phyloP scores from a whole-genome alignment of 2,797 vertebrate species.

The Centropyge bicolor region DNA sequence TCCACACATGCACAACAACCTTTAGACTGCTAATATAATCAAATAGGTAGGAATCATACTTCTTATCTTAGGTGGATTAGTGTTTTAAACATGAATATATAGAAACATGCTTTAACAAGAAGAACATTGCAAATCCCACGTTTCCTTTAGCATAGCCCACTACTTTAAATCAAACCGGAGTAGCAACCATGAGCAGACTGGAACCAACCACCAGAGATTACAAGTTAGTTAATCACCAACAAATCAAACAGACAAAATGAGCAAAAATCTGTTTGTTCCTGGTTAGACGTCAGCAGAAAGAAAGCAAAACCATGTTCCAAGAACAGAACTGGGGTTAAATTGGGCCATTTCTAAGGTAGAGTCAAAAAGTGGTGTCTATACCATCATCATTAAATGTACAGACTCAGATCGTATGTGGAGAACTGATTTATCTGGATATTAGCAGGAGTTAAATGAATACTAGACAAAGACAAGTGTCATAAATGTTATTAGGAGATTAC shows the following conservation, averaged over 20 bases:
- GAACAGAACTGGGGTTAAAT: neutral
- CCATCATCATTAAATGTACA: neutral
- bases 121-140: neutral
- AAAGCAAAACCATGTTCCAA: neutral
- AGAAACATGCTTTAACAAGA: no score
- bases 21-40: neutral
- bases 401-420: neutral
- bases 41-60: neutral
- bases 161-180: no score
- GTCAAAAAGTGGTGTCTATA: neutral
- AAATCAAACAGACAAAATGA: neutral
- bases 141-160: neutral
- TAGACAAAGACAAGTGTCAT: neutral
- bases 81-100: no score
- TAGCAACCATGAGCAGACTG: neutral
- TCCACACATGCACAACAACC: constrained; percentile 25
- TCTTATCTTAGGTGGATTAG: neutral
- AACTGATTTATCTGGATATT: neutral
- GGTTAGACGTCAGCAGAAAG: constrained; percentile 1
- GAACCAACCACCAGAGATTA: constrained; percentile 3
- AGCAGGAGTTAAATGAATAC: neutral
- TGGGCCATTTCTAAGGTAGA: neutral
- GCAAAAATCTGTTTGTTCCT: neutral
- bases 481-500: neutral
- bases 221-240: neutral